A percentile compares a stretch with the other conserved stretches of the same genome.
phyloP scores from a whole-genome alignment of 2,888 invertebrate species.

The Sinohyriopsis cumingii region DNA sequence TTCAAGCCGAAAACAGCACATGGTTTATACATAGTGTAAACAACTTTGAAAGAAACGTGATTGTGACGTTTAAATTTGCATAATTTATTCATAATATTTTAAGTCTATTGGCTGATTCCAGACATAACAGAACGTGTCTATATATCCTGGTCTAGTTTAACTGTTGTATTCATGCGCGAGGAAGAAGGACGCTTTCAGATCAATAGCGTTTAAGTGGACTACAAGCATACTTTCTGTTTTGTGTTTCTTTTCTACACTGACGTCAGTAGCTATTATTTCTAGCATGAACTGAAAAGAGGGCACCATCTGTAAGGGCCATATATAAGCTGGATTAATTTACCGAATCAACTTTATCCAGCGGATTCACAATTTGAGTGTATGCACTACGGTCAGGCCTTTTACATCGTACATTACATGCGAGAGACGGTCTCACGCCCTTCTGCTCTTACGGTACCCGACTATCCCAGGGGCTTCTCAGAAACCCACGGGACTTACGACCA shows the following conservation, averaged over 20 bases:
- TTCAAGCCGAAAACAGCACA: neutral
- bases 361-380: too few relatives aligned
- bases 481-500: slow-evolving; percentile 61
- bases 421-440: neutral
- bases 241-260: too few relatives aligned
- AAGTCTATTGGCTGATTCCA: slow-evolving; percentile 35
- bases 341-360: too few relatives aligned
- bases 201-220: too few relatives aligned
- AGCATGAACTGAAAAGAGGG: neutral
- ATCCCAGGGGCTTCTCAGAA: slow-evolving; percentile 58
- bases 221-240: too few relatives aligned
- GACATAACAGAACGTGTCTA: slow-evolving; percentile 42
- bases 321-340: too few relatives aligned
- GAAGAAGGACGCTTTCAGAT: neutral
- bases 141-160: slow-evolving; percentile 24
- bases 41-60: slow-evolving; percentile 30
- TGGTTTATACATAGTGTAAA: slow-evolving; percentile 15
- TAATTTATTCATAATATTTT: slow-evolving; percentile 23
- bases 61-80: slow-evolving; percentile 35
- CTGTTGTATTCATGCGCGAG: slow-evolving; percentile 41
- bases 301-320: neutral
- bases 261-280: too few relatives aligned
- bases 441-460: slow-evolving; percentile 45
- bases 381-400: too few relatives aligned
- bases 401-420: too few relatives aligned